phyloP scores from a whole-genome alignment of 2,113 vertebrate species.

The Phalacrocorax pelagicus region DNA sequence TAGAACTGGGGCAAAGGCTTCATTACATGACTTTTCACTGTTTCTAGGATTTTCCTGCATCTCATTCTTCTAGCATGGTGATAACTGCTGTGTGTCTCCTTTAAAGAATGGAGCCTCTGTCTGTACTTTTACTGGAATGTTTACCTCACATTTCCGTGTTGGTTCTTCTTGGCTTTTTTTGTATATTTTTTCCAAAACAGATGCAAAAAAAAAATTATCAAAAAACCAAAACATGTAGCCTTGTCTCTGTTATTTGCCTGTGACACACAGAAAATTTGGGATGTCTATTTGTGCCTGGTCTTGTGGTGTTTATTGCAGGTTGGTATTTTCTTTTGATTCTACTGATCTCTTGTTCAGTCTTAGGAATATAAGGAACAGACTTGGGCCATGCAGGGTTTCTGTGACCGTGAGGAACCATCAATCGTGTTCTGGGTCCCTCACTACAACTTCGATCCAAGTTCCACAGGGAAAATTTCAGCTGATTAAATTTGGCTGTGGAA shows the following conservation, averaged over 20 bases:
- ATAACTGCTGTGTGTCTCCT: slow-evolving; percentile 70
- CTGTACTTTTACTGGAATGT: slow-evolving; percentile 73
- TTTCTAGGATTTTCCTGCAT: slow-evolving; percentile 71
- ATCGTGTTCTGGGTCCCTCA: neutral
- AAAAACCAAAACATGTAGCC: neutral
- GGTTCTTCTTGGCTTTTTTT: slow-evolving; percentile 75
- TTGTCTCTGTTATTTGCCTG: slow-evolving; percentile 58
- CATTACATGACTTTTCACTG: slow-evolving; percentile 62
- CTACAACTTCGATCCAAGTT: neutral
- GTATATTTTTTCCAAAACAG: slow-evolving; percentile 78
- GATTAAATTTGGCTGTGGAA: neutral
- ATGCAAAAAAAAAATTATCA: slow-evolving; percentile 57
- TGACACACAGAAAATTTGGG: neutral
- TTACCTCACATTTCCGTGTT: slow-evolving; percentile 73
- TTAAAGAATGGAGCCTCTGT: slow-evolving; percentile 65
- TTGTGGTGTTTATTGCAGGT: neutral
- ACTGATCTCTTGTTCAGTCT: neutral
- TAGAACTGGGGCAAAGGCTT: slow-evolving; percentile 52
- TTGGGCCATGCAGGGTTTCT: neutral
- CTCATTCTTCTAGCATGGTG: slow-evolving; percentile 78
- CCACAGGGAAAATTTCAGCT: neutral
- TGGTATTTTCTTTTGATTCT: neutral
- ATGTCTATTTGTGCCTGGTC: neutral
- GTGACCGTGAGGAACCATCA: neutral
- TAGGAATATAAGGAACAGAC: neutral